Base-by-base conservation (phyloP, 2,888 invertebrate genomes). In the Schizotus pectinicornis region DNA sequence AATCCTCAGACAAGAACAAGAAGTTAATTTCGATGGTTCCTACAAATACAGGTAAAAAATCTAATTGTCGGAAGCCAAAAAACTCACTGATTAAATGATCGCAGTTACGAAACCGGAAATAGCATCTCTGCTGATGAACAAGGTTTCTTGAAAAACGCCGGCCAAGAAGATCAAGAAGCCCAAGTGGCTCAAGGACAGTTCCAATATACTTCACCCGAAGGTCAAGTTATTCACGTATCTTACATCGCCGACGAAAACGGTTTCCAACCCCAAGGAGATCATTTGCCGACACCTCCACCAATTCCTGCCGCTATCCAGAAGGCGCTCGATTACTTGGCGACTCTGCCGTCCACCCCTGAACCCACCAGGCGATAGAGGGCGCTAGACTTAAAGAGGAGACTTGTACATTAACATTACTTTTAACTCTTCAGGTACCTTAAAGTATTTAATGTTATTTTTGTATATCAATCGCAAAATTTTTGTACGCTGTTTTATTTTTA, bases 241-340 rank as follows among this genome's bases (percentile, higher is more conserved):
- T 90, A 89, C 78, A 77, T 85, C 35, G 88, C 90, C 48, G 85
- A 89, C 70, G 89, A 89, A 74, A 88, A 88, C 64, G 88, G 88
- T 49, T 88, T 82, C 81, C 85, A 86, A 73, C 86, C 88, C 5
- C 82, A 80, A 67, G 85, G 85, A n/a, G 81, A 80, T 13, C 85
- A 85, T 64, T 74, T 86, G 1, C 86, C 86, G 32, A 85, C 85
- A 1, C 83, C 89, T 31, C 89, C 88, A 35, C 89, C 89, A 56
- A 85, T 88, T 60, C 89, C 89, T 43, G 84, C 81, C 59, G 86
- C 84, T 50, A 89, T 89, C 69, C 86, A 86, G 70, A 83, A 84
- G 52, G 85, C 88, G 11, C 79, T 88, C 39, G 86, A 83, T 34
- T 88, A 83, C 74, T 81, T 88, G 63, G 87, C 88, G 38, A 84